Evolutionary conservation across 1,140 invertebrate genomes (phyloP), one percentile per base, ranked within the genome.

Genomic region (Mactra quadrangularis): DNA sequence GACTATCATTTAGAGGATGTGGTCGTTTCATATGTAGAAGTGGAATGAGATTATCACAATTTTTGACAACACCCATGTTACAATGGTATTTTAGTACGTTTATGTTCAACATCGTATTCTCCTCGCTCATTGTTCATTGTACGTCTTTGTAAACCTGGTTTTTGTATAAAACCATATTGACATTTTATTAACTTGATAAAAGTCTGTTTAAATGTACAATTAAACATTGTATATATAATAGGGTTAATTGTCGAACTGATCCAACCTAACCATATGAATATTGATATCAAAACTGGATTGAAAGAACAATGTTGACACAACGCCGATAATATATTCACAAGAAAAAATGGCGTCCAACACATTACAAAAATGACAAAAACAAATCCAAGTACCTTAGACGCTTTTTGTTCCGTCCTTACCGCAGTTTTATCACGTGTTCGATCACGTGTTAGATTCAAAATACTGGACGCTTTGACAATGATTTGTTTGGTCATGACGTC

Each of bases 331-430:
- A 90, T 79, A 72, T 90, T 91, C 17, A 88, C 81, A 35, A 88
- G 70, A 71, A 91, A 91, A 82, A 91, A 91, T 38, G 90, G 90
- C 6, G 83, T 74, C 90, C 90, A 91, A 50, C 84, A 86, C 15
- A 88, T 50, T 0, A 89, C 81, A 64, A 91, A 91, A 4, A 89
- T 70, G 15, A 52, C 71, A 64, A 91, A 90, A 3, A 91, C 88
- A 22, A 91, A 86, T 15, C 87, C 87, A 19, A 91, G 77, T n/a
- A 91, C 90, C 76, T 90, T 96, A 2, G 97, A 97, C 62, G 97
- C 97, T 94, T 98, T 98, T 92, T 98, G 97, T 92, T 98, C 97
- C 89, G 97, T 97, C 62, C 74, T 57, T 17, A 87, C 86, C 35
- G 68, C 19, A 13, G 81, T 75, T 33, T 77, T 77, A 45, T 76